Base-by-base conservation (phyloP, 2,888 invertebrate genomes). In the Drosophila lacicola region DNA sequence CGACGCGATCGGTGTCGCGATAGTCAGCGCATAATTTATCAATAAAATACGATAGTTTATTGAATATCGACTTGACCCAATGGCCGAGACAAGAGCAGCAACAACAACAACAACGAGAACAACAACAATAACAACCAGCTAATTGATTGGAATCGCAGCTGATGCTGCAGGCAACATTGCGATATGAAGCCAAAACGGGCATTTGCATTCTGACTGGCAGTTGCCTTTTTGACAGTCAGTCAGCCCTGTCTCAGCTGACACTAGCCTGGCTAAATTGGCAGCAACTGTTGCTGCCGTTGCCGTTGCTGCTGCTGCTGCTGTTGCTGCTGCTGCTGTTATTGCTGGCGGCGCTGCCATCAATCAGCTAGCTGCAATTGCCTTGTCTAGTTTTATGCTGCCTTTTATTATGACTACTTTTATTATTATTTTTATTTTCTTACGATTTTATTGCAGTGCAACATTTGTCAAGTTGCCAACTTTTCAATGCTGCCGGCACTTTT, bases 21-120 rank as follows among this genome's bases (percentile, higher is more conserved):
- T 70, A 77, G 80, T 70, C 88, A 51, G 62, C 68, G 83, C 83
- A 82, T 83, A 83, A 82, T 80, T 83, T 78, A 86, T 86, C 83
- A 78, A 86, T 78, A 83, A 83, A 83, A 80, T 83, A 63, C 61
- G 65, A 76, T 70, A 75, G 65, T 70, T 72, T 71, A 82, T 70
- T 63, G 80, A 88, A 67, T 73, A 64, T 65, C 53, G 82, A 76
- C 44, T 82, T 83, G 88, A 88, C 88, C 83, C 78, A 88, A 65
- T 75, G 86, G 75, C 80, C 76, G 49, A 49, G 42, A 55, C 37
- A 60, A 33, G 9, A 51, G 25, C 21, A 34, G 21, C n/a, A 50
- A 37, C 37, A 50, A 9, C 50, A 50, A 37, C 21, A 25, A 6
- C 25, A 25, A 25, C 21, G 8, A 21, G 0, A 25, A 25, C 0